These are phyloP conservation scores for Choloepus didactylus DNA, from an alignment of 2,797 vertebrate genomes.

Conservation along the genomic window DNA sequence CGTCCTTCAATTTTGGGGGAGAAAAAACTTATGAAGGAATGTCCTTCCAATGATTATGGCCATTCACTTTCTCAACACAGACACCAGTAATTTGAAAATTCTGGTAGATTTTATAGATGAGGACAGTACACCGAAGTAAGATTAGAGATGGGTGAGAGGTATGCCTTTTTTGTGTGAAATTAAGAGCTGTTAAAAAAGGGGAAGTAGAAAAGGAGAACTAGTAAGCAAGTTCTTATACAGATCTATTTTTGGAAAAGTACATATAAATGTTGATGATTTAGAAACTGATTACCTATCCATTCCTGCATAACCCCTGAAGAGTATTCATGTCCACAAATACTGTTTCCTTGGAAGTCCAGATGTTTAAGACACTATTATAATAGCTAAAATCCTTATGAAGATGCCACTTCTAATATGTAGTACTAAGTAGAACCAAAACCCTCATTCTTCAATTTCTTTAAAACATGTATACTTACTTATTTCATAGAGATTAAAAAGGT, in stretches of 20 bases:
- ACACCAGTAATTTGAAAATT: background rate
- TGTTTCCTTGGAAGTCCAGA: background rate
- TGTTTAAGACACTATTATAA: background rate
- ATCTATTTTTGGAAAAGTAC: slow-evolving; percentile 6
- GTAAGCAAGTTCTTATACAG: background rate
- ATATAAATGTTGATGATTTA: background rate
- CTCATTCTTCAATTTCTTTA: slow-evolving; percentile 1
- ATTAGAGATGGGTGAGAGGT: background rate
- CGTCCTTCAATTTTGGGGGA: background rate
- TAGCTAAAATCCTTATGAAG: background rate
- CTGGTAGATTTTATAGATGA: background rate
- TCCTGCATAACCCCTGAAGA: background rate
- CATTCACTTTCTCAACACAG: slow-evolving; percentile 17
- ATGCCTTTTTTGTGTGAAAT: slow-evolving; percentile 8
- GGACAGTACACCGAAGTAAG: background rate
- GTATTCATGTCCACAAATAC: background rate
- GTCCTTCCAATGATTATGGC: background rate
- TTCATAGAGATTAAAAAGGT: background rate
- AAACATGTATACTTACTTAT: background rate
- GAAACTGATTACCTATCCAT: background rate
- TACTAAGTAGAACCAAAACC: background rate
- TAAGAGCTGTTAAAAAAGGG: background rate
- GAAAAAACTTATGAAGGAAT: background rate
- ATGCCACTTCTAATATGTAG: background rate
- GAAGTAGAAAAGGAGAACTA: background rate